These are phyloP conservation scores for Sebastes trivittatus DNA, from an alignment of 2,797 vertebrate species.

Conservation along the genomic window DNA sequence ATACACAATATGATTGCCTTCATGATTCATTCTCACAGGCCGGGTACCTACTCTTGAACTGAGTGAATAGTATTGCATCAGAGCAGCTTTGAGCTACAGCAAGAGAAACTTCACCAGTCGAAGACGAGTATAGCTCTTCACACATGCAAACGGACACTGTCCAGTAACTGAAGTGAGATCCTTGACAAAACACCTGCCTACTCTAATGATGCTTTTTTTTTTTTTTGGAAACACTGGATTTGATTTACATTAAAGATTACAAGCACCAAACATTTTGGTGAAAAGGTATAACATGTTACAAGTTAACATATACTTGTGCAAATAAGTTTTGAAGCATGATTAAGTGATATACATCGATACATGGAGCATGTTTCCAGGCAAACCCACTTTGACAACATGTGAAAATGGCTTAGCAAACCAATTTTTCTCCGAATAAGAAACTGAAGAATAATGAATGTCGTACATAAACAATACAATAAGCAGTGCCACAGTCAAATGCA, in stretches of 20 bases:
- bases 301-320: too few relatives aligned
- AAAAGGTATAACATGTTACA: too few relatives aligned
- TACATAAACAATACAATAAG: conserved; percentile 19
- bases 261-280: too few relatives aligned
- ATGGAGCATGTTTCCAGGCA: conserved; percentile 52
- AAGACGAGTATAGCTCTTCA: conserved; percentile 52
- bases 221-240: too few relatives aligned
- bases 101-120: conserved; percentile 41
- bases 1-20: too few relatives aligned
- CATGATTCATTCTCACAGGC: too few relatives aligned
- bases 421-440: conserved; percentile 18
- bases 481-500: conserved; percentile 53
- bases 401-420: conserved; percentile 23
- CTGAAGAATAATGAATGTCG: conserved; percentile 22
- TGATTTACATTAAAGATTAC: too few relatives aligned
- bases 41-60: too few relatives aligned
- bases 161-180: conserved; percentile 20
- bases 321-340: too few relatives aligned
- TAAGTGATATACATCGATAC: conserved; percentile 47
- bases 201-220: not conserved
- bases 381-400: conserved; percentile 34
- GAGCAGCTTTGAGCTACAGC: conserved; percentile 68
- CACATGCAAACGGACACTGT: conserved; percentile 61
- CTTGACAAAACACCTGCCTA: conserved; percentile 4
- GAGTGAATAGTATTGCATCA: conserved; percentile 71